phyloP scores from a whole-genome alignment of 2,888 invertebrate species.

The Calliphora vomitoria region DNA sequence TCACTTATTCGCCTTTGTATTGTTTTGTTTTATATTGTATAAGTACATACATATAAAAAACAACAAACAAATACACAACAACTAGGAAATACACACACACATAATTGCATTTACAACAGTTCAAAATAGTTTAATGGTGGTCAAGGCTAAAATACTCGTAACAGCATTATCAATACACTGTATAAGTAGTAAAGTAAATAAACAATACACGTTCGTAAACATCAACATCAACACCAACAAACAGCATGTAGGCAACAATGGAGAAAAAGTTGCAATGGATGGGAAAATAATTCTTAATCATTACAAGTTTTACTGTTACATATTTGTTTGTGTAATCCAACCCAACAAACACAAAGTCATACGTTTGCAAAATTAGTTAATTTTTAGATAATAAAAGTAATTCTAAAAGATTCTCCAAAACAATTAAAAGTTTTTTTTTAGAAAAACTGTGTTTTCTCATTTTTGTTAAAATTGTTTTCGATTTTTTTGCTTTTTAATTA shows the following conservation, averaged over 20 bases:
- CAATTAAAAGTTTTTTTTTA: no score
- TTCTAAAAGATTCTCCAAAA: no score
- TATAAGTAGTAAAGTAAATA: conserved; percentile 16
- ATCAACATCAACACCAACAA: not conserved
- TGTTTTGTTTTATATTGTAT: no score
- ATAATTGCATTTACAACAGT: conserved; percentile 1
- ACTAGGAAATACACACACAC: conserved; percentile 3
- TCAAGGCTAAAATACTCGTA: conserved; percentile 27
- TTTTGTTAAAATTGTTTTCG: no score
- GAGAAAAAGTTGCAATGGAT: conserved; percentile 16
- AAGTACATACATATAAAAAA: no score
- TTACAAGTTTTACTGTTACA: not conserved
- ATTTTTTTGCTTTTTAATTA: no score
- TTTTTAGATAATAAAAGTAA: not conserved
- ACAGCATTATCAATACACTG: not conserved
- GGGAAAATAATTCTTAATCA: conserved; percentile 14
- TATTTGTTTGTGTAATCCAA: not conserved
- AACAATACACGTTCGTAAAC: not conserved
- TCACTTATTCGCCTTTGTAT: no score
- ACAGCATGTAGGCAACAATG: not conserved
- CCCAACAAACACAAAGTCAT: no score
- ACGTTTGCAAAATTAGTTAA: no score
- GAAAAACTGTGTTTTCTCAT: no score
- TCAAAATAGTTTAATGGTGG: conserved; percentile 18
- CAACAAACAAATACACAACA: not conserved